A percentile compares a stretch with the other conserved stretches of the same genome.
Conservation (phyloP, 2,797 vertebrate genomes). For the Neopelma chrysocephalum region DNA sequence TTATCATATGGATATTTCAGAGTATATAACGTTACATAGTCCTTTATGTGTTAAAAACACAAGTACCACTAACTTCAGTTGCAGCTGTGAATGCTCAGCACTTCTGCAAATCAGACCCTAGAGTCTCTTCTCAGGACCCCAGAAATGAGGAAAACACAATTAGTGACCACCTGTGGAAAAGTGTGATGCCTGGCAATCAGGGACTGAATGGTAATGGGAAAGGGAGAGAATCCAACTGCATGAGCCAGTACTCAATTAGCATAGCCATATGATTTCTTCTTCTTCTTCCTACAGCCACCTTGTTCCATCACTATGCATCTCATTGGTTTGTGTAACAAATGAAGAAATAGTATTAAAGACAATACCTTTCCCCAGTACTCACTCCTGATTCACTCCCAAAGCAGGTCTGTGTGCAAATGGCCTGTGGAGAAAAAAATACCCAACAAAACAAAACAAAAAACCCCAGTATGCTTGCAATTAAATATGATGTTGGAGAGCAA, state of each 20-base stretch:
- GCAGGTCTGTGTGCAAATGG: background rate
- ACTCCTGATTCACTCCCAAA: background rate
- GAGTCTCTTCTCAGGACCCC: slow-evolving; percentile 8
- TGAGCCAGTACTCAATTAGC: background rate
- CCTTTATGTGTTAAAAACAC: slow-evolving; percentile 32
- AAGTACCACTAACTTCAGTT: slow-evolving; percentile 29
- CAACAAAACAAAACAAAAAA: background rate
- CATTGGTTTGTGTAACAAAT: background rate
- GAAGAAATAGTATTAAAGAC: background rate
- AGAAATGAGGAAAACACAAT: slow-evolving; percentile 40
- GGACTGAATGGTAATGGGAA: background rate
- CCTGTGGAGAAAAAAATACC: background rate
- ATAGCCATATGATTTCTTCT: background rate
- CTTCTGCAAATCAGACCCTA: slow-evolving; percentile 29
- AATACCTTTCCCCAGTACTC: background rate
- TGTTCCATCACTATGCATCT: background rate
- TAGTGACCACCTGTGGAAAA: slow-evolving; percentile 56
- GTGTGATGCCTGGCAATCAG: slow-evolving; percentile 54
- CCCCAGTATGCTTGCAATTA: background rate
- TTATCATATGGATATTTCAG: slow-evolving; percentile 17
- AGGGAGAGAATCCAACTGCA: background rate
- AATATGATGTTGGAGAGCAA: background rate
- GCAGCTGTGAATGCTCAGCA: slow-evolving; percentile 54
- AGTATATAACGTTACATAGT: background rate
- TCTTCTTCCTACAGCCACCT: background rate